These are phyloP conservation scores for Dicrostonyx torquatus DNA, from an alignment of 2,797 vertebrate genomes.

Conservation along the genomic window DNA sequence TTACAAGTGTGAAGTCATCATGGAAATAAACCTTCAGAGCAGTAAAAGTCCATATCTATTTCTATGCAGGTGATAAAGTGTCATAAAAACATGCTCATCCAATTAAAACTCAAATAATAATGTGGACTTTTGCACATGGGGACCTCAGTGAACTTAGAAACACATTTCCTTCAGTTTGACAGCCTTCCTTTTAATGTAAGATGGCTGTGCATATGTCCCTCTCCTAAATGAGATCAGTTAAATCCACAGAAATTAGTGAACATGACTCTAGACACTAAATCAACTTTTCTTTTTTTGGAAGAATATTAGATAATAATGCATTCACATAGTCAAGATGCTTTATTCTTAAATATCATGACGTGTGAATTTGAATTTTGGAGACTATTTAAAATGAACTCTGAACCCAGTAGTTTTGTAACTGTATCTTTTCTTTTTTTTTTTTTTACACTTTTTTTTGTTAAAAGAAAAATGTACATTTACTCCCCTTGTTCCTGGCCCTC, in stretches of 20 bases:
- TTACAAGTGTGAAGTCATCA: conserved; percentile 56
- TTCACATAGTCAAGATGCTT: neutral
- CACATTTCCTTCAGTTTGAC: neutral
- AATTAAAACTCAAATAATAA: neutral
- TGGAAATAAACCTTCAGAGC: conserved; percentile 50
- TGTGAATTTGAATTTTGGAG: neutral
- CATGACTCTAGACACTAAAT: neutral
- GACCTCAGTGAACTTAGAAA: conserved; percentile 10
- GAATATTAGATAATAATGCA: neutral
- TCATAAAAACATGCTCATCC: neutral
- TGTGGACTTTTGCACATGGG: neutral
- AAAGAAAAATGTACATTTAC: too few species aligned
- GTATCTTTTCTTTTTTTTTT: neutral
- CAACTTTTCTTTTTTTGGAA: neutral
- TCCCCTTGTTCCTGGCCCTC: too few species aligned
- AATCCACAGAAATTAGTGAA: conserved; percentile 37
- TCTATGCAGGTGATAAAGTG: neutral
- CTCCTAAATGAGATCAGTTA: conserved; percentile 21
- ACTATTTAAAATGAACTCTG: neutral
- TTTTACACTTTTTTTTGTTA: too few species aligned
- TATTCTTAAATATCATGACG: neutral
- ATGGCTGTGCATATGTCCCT: neutral
- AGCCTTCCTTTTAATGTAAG: conserved; percentile 37
- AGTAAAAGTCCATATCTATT: conserved; percentile 33
- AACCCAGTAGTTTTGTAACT: neutral